A percentile compares a stretch with the other conserved stretches of the same genome.
phyloP scores from a whole-genome alignment of 2,113 vertebrate species.

The Epinephelus moara region DNA sequence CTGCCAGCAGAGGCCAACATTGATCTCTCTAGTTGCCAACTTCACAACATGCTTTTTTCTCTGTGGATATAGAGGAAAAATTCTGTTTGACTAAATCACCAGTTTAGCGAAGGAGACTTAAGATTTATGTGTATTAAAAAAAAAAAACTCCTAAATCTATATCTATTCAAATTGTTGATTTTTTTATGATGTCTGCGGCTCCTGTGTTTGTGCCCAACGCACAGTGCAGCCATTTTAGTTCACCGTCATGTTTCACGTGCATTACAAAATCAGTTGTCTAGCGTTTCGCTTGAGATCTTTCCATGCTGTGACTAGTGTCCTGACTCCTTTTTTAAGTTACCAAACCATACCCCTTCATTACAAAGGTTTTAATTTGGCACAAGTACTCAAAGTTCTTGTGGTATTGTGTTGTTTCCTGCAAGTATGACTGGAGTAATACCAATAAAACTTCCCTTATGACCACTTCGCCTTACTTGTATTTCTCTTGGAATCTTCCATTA shows the following conservation, averaged over 20 bases:
- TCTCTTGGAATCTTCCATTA: background rate
- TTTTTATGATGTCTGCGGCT: constrained; percentile 18
- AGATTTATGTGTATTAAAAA: constrained; percentile 6
- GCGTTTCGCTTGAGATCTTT: background rate
- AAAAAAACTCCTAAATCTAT: background rate
- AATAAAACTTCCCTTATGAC: background rate
- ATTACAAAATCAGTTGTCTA: background rate
- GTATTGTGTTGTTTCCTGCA: constrained; percentile 6
- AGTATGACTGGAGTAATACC: background rate
- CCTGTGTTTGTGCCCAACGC: background rate
- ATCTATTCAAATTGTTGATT: background rate
- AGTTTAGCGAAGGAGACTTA: background rate
- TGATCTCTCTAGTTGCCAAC: background rate
- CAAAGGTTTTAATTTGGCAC: constrained; percentile 12
- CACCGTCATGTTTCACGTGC: background rate
- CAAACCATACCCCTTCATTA: constrained; percentile 13
- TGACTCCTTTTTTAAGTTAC: constrained; percentile 12
- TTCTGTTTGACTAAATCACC: constrained; percentile 11
- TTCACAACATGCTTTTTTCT: background rate
- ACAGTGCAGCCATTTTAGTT: constrained; percentile 7
- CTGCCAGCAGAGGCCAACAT: background rate
- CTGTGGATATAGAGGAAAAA: background rate
- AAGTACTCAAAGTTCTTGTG: background rate
- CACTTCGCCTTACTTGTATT: background rate
- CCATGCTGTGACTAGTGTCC: background rate